These are phyloP conservation scores for Calyptomena viridis DNA, from an alignment of 2,113 vertebrate species.

Conservation along the genomic window DNA sequence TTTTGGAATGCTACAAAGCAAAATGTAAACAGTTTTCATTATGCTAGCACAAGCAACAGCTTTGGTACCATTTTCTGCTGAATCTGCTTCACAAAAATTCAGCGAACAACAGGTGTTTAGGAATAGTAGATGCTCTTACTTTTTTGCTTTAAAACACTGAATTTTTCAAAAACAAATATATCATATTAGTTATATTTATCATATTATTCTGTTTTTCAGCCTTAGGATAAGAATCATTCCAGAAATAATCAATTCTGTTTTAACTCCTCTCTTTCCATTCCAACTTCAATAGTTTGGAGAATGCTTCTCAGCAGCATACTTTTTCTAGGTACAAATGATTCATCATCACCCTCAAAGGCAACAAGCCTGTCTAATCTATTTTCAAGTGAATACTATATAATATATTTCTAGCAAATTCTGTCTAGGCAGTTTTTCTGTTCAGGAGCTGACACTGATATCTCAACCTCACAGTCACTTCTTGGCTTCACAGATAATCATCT, in stretches of 20 bases:
- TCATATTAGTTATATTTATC: not conserved
- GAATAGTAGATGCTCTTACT: not conserved
- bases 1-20: not conserved
- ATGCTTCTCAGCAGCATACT: not conserved
- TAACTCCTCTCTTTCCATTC: not conserved
- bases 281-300: not conserved
- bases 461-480: slow-evolving; percentile 1
- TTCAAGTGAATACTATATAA: not conserved
- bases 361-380: not conserved
- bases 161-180: not conserved
- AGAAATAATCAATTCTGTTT: not conserved
- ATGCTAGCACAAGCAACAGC: not conserved
- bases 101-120: not conserved
- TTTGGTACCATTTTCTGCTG: not conserved
- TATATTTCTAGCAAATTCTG: slow-evolving; percentile 2
- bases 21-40: slow-evolving; percentile 4
- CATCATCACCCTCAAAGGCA: not conserved
- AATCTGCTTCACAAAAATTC: not conserved
- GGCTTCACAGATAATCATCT: not conserved
- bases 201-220: not conserved
- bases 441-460: not conserved
- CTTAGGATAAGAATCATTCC: not conserved
- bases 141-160: not conserved
- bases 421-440: not conserved
- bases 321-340: not conserved